These are phyloP conservation scores for Cancer borealis DNA, from an alignment of 2,888 invertebrate genomes.

Conservation along the genomic window DNA sequence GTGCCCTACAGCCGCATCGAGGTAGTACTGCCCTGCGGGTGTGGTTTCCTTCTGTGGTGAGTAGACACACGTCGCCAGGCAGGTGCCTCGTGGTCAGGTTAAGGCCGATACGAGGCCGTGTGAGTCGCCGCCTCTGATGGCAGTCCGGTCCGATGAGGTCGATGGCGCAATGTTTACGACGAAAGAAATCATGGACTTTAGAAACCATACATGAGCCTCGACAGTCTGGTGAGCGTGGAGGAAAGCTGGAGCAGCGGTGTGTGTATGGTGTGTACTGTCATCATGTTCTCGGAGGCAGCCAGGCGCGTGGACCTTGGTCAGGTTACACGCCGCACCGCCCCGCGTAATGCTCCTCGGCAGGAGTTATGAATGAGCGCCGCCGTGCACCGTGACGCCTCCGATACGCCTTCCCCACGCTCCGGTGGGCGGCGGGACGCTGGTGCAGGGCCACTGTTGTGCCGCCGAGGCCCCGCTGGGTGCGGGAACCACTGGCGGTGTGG, in stretches of 20 bases:
- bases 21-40: not conserved
- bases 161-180: not conserved
- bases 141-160: not conserved
- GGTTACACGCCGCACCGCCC: not conserved
- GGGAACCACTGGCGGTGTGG: not conserved
- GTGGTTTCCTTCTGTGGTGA: not conserved
- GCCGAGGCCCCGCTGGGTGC: too few species aligned
- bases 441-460: not conserved
- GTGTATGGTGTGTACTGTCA: not conserved
- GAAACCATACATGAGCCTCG: conserved; percentile 9
- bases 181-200: conserved; percentile 7
- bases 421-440: not conserved
- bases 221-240: not conserved
- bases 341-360: not conserved
- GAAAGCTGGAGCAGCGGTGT: not conserved
- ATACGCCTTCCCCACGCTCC: conserved; percentile 5
- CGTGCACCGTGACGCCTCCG: not conserved
- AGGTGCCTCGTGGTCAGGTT: not conserved
- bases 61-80: not conserved
- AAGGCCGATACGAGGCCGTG: not conserved
- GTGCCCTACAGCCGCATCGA: too few species aligned
- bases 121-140: not conserved
- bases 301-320: conserved; percentile 25
- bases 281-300: not conserved
- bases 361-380: not conserved